Evolutionary conservation across 2,888 invertebrate genomes (phyloP), one percentile per base, ranked within the genome.

Genomic region (Agonopterix arenella): DNA sequence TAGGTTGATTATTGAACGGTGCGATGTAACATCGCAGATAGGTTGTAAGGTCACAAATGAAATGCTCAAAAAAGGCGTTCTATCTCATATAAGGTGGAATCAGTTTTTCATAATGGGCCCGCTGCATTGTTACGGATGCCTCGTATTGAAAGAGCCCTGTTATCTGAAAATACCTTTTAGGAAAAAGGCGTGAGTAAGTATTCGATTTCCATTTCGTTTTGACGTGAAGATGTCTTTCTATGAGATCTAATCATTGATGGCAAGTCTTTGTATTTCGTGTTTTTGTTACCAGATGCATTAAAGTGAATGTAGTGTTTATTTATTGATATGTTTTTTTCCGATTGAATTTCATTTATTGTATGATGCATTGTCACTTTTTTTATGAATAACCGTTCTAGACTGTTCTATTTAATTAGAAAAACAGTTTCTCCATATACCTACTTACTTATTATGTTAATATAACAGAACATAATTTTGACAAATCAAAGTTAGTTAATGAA

Each of bases 31-130:
- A 55, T 51, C 49, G 48, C 48, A 51, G 57, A 61, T 60, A 62
- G 62, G 59, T 63, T 61, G 64, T 60, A 62, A 66, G 65, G 65
- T 66, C 66, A 65, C 62, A 65, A 65, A 68, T 65, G 64, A 61
- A 64, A 64, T 60, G 59, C 60, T 67, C 58, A 69, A 70, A 73
- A 64, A 72, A 69, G 66, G 58, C 67, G 65, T 75, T 72, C 69
- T 71, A 63, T 76, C 78, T 76, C 73, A 70, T 79, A 76, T 73
- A 74, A 75, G 71, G 66, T 57, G 68, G 70, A 78, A 76, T 79
- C 78, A 70, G 73, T 79, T 75, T 71, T 73, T 82, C 73, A 83
- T 82, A 84, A 82, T 80, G 74, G 76, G 52, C 49, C 60, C 66
- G 65, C 64, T 65, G 76, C 75, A 78, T 83, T 84, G 82, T 83